Base-by-base conservation (phyloP, 2,888 invertebrate genomes). In the Sesia apiformis region DNA sequence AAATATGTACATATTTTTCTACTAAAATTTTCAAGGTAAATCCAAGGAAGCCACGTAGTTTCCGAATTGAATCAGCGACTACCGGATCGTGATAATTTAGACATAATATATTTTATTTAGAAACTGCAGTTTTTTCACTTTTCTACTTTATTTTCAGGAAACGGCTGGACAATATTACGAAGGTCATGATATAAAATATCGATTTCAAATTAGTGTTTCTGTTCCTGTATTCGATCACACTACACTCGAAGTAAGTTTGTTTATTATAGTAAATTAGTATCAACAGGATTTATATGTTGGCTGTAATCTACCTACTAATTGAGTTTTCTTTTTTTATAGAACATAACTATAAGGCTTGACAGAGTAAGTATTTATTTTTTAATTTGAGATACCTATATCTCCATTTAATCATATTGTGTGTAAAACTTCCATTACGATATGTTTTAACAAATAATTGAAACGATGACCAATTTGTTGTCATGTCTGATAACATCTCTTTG, bases 211-310 rank as follows among this genome's bases (percentile, higher is more conserved):
- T 57, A 87, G 80, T 56, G 78, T 89, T 1, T 80, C 89, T 0
- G 80, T 88, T 1, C 87, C 89, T 1, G 84, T 88, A 0, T 88
- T 86, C 60, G 89, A 89, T 8, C 66, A 74, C 53, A 76, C 78
- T 0, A 79, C 72, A 0, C 50, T 64, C 5, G 88, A 89, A 69
- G 50, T 50, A 50, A 4, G 50, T 50, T 38, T 5, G 6, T 38
- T 8, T 8, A 4, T n/a, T 23, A 1, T 23, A 23, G 1, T 43
- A 7, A 43, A 43, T 43, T 43, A n/a, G 3, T 43, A n/a, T n/a
- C 3, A 7, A 43, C 8, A 7, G 8, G 8, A 4, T 46, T 46
- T 46, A 46, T 46, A 46, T 46, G 6, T 46, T 46, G 23, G 23
- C 23, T 46, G 46, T 23, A 8, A 7, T 46, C 4, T 7, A 8